These are phyloP conservation scores for Lateolabrax maculatus DNA, from an alignment of 2,797 vertebrate genomes.

Conservation along the genomic window DNA sequence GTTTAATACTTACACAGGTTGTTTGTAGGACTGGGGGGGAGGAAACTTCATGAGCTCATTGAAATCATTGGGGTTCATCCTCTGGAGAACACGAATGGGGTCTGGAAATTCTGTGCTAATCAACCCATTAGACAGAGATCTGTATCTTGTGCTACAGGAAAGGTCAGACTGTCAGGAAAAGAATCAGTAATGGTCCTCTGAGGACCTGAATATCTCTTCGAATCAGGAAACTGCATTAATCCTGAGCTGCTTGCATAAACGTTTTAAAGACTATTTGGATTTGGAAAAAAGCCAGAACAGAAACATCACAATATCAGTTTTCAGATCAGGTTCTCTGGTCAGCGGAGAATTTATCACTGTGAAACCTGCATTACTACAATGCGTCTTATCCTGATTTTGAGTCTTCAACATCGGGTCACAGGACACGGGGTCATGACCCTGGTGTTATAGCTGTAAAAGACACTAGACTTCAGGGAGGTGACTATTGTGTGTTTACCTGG, in stretches of 20 bases:
- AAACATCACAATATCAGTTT: neutral
- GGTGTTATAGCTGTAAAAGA: neutral
- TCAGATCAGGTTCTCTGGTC: neutral
- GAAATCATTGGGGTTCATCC: neutral
- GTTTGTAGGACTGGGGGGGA: neutral
- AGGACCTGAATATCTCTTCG: neutral
- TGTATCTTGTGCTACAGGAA: neutral
- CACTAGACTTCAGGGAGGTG: no score
- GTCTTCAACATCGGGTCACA: neutral
- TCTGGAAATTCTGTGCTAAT: neutral
- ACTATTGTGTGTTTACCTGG: constrained; percentile 79
- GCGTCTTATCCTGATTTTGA: neutral
- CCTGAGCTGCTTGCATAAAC: neutral
- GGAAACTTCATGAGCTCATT: neutral
- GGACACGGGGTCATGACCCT: neutral
- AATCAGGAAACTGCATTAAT: neutral
- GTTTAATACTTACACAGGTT: neutral
- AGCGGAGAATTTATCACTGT: neutral
- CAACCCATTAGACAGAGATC: no score
- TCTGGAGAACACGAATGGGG: neutral
- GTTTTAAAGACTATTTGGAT: no score
- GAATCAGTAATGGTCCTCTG: neutral
- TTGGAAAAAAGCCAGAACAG: no score
- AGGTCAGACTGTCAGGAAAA: neutral
- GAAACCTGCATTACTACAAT: neutral